Base-by-base conservation (phyloP, 2,888 invertebrate genomes). In the Teleogryllus oceanicus region DNA sequence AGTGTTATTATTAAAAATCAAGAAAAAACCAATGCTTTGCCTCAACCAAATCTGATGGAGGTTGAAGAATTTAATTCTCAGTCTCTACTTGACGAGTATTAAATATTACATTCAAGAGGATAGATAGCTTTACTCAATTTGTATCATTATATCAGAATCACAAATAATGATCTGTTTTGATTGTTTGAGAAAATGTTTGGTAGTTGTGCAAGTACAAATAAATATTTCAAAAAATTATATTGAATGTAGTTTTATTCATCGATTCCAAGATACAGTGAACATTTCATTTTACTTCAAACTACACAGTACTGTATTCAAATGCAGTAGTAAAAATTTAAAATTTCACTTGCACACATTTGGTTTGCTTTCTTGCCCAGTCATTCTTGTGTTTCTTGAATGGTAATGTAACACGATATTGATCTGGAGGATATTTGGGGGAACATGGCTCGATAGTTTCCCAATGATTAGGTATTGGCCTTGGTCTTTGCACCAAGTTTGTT, bases 291-390 rank as follows among this genome's bases (percentile, higher is more conserved):
- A 37, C 37, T 8, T 37, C 37, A 37, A 37, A 37, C 37, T 37
- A 37, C 37, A 37, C 37, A 8, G 5, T 37, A 37, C 8, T 8
- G 37, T 37, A 8, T 37, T 37, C 37, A 8, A 37, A 37, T 37
- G 37, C 10, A 37, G 4, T 1, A 37, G 37, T 37, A 37, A 37
- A 37, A 8, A 37, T 37, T 37, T 37, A 37, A 37, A 37, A 37
- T 62, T 62, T n/a, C 16, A 62, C 62, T 62, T 62, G 62, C 62
- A 62, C 62, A 62, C 62, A 62, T n/a, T 62, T 62, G 62, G 62
- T 62, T 62, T 62, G 62, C 62, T 62, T 62, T 62, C n/a, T 62
- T 13, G 62, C 13, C 62, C 62, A 62, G 62, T 62, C 62, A n/a
- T n/a, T 18, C n/a, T 18, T 62, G 16, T 62, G 13, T 13, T 62